These are phyloP conservation scores for Harpalus rufipes DNA, from an alignment of 2,888 invertebrate genomes.

Conservation along the genomic window DNA sequence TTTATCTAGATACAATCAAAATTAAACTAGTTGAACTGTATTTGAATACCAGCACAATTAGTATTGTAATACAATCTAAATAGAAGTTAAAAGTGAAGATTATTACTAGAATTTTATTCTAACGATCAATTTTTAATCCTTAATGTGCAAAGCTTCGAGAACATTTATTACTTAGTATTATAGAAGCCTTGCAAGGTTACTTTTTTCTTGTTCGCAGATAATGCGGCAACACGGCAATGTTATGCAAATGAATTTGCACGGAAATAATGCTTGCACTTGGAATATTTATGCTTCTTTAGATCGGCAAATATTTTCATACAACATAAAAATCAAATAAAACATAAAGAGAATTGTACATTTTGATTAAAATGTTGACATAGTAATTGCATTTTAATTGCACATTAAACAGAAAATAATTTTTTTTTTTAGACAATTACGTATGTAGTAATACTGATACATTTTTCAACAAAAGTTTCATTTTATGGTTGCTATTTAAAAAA, in stretches of 20 bases:
- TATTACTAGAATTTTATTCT: slow-evolving; percentile 24
- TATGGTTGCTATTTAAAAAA: too few species aligned
- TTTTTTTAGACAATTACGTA: too few species aligned
- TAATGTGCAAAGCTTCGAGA: slow-evolving; percentile 27
- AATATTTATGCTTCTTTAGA: slow-evolving; percentile 21
- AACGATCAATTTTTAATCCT: slow-evolving; percentile 38
- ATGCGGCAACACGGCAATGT: slow-evolving; percentile 25
- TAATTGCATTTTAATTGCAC: too few species aligned
- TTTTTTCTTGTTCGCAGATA: slow-evolving; percentile 30
- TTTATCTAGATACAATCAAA: not conserved
- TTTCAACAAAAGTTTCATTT: too few species aligned
- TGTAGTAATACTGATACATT: too few species aligned
- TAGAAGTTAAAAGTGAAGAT: slow-evolving; percentile 6
- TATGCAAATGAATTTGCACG: slow-evolving; percentile 30
- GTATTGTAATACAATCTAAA: not conserved
- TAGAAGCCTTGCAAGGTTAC: not conserved
- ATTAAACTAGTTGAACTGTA: not conserved
- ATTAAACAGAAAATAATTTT: too few species aligned
- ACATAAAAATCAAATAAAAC: not conserved
- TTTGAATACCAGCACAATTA: not conserved
- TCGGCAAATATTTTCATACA: not conserved
- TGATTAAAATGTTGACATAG: not conserved
- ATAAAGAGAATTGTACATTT: not conserved
- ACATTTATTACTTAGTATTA: slow-evolving; percentile 11
- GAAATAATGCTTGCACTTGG: slow-evolving; percentile 2